Conservation (phyloP, 2,888 invertebrate species). For the Tanytarsus gracilentus region DNA sequence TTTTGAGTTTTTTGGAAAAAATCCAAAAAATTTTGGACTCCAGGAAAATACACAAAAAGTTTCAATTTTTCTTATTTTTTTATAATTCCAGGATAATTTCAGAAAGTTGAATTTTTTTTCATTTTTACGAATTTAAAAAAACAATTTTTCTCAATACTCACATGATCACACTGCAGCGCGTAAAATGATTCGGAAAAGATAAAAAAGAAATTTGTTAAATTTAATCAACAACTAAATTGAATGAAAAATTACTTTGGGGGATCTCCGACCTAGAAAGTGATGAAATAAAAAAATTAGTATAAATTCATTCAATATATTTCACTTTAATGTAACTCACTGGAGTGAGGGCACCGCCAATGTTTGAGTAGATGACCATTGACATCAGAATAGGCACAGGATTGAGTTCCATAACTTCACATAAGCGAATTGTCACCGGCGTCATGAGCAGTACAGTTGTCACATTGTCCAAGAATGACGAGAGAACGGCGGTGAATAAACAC, state of each 20-base stretch:
- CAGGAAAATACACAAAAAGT: too few relatives aligned
- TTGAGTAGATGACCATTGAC: conserved; percentile 81
- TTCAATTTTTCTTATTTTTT: too few relatives aligned
- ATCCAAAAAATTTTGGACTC: too few relatives aligned
- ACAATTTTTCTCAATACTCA: too few relatives aligned
- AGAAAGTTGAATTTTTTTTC: too few relatives aligned
- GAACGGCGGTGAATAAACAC: conserved; percentile 57
- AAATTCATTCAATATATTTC: conserved; percentile 21
- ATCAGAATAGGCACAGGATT: conserved; percentile 83
- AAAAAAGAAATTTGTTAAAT: neutral
- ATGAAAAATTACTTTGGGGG: conserved; percentile 51
- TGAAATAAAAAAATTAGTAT: neutral
- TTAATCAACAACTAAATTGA: neutral
- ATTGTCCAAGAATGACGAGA: conserved; percentile 68
- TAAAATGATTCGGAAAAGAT: too few relatives aligned
- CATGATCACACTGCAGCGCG: too few relatives aligned
- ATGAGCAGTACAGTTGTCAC: conserved; percentile 68
- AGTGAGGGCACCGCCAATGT: conserved; percentile 83
- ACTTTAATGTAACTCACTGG: too few relatives aligned
- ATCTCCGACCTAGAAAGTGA: conserved; percentile 61
- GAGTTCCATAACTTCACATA: conserved; percentile 82
- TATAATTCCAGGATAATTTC: too few relatives aligned
- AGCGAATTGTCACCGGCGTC: conserved; percentile 68
- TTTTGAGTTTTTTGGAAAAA: too few relatives aligned
- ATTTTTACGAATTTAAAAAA: too few relatives aligned